Percentiles rank a stretch among this genome's conserved stretches.
phyloP scores from a whole-genome alignment of 1,140 invertebrate species.

The Melitaea cinxia region DNA sequence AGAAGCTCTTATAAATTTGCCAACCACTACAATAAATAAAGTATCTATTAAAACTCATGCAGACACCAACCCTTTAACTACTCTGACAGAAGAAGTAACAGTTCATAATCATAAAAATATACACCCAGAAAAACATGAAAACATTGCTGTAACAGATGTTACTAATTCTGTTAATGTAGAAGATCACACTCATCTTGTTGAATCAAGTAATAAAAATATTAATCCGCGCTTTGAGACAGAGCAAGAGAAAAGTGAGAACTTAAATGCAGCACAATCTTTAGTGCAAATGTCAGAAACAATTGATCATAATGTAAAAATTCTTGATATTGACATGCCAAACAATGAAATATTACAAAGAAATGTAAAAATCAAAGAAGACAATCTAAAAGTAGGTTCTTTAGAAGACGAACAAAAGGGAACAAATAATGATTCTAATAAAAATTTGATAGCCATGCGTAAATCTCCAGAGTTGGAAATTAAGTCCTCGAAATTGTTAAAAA shows the following conservation, averaged over 20 bases:
- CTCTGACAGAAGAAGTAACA: constrained; percentile 18
- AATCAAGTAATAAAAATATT: constrained; percentile 46
- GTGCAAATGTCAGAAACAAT: constrained; percentile 77
- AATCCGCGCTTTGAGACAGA: constrained; percentile 68
- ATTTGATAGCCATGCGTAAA: neutral
- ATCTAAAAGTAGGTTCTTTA: constrained; percentile 4
- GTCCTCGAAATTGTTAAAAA: constrained; percentile 74
- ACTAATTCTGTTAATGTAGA: constrained; percentile 27
- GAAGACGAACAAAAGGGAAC: constrained; percentile 47
- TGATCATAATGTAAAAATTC: constrained; percentile 67
- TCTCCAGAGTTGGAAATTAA: constrained; percentile 46
- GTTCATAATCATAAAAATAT: constrained; percentile 10
- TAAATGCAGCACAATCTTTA: constrained; percentile 76
- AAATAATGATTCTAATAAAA: constrained; percentile 24
- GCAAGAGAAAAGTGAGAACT: constrained; percentile 75
- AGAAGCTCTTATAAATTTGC: constrained; percentile 75
- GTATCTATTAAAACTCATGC: constrained; percentile 35
- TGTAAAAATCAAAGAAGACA: constrained; percentile 16
- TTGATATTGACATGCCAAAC: constrained; percentile 48
- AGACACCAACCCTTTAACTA: constrained; percentile 36
- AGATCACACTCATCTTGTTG: constrained; percentile 32
- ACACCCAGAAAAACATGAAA: constrained; percentile 27
- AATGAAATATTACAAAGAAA: constrained; percentile 25
- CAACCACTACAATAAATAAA: constrained; percentile 65
- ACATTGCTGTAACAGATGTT: constrained; percentile 23